A percentile compares a stretch with the other conserved stretches of the same genome.
These are phyloP conservation scores for Trichomalopsis sarcophagae DNA, from an alignment of 1,140 invertebrate species.

Conservation along the genomic window DNA sequence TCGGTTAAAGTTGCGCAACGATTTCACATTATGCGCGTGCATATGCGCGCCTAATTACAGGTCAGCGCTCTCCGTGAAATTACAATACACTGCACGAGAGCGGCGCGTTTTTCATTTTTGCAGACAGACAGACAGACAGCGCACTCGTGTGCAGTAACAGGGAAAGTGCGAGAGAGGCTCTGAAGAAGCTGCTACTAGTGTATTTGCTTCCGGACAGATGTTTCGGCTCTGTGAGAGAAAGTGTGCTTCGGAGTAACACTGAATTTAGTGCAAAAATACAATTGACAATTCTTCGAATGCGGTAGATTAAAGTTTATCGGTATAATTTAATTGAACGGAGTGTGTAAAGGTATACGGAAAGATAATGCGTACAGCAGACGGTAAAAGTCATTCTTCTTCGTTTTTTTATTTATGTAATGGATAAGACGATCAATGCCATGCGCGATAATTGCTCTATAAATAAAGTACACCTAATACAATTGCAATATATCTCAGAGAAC, in stretches of 20 bases:
- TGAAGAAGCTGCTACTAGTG: constrained; percentile 37
- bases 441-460: no score
- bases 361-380: neutral
- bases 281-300: no score
- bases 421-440: neutral
- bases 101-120: neutral
- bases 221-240: constrained; percentile 23
- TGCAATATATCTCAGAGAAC: no score
- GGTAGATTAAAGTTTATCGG: no score
- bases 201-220: constrained; percentile 66
- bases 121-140: neutral
- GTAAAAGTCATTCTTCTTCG: neutral
- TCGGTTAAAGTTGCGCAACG: neutral
- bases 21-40: neutral
- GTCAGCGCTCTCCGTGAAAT: neutral
- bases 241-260: neutral
- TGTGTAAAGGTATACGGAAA: neutral
- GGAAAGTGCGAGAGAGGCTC: constrained; percentile 17
- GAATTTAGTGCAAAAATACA: no score
- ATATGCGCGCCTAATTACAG: constrained; percentile 7
- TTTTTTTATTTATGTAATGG: neutral
- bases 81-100: neutral
- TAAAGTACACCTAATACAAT: no score
- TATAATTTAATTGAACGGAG: no score
- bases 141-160: neutral